Percentiles rank a stretch among this genome's conserved stretches.
Evolutionary conservation across 2,113 vertebrate species (phyloP).

Genomic region (Nicator chloris): DNA sequence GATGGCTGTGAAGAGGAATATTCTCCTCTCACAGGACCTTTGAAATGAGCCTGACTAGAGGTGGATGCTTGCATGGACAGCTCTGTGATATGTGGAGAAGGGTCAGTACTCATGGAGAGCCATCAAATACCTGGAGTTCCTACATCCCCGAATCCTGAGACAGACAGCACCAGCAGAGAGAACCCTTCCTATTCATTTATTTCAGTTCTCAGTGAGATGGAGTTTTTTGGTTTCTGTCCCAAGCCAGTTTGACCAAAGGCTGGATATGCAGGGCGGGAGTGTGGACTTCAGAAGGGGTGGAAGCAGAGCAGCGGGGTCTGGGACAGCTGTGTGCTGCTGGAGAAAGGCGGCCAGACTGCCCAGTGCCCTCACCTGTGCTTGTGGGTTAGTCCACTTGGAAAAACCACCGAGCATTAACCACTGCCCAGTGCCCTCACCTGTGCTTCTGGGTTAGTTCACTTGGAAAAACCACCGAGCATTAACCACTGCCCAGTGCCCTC

Average conservation of each 20-base stretch:
- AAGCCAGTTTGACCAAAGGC: background rate
- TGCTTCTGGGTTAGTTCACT: background rate
- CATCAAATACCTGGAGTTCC: slow-evolving; percentile 21
- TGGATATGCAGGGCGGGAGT: background rate
- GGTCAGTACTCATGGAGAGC: slow-evolving; percentile 70
- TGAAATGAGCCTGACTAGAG: slow-evolving; percentile 72
- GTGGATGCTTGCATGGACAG: slow-evolving; percentile 57
- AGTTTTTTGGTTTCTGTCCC: background rate
- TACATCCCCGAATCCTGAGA: background rate
- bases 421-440: no score
- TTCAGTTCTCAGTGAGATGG: background rate
- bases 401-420: background rate
- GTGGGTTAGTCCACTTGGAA: background rate
- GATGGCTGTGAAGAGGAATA: background rate
- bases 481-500: no score
- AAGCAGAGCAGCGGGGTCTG: background rate
- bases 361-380: background rate
- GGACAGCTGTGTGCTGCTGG: background rate
- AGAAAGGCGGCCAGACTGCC: background rate
- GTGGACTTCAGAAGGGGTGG: background rate
- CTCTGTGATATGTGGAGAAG: slow-evolving; percentile 70
- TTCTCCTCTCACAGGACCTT: slow-evolving; percentile 74
- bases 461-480: background rate
- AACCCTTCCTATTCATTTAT: background rate
- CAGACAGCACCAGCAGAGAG: background rate